These are phyloP conservation scores for Papilio glaucus DNA, from an alignment of 1,140 invertebrate genomes.

Conservation along the genomic window DNA sequence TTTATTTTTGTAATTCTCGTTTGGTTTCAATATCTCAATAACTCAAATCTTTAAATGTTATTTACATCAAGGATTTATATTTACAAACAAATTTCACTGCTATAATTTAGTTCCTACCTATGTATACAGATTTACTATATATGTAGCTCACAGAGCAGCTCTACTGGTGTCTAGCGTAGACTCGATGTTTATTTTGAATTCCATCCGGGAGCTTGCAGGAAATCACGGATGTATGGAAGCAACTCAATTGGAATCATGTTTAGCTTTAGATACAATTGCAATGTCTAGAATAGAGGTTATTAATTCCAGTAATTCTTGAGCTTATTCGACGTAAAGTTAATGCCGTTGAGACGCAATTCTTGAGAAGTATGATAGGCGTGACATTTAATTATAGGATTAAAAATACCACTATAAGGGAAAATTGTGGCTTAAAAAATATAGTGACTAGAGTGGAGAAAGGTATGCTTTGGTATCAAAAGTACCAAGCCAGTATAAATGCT, in stretches of 20 bases:
- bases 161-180: not conserved
- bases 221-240: conserved; percentile 3
- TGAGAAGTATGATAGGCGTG: no score
- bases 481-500: no score
- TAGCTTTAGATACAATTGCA: not conserved
- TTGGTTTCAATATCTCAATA: not conserved
- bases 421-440: not conserved
- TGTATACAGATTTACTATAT: not conserved
- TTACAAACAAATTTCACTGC: not conserved
- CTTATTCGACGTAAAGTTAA: not conserved
- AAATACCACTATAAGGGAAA: no score
- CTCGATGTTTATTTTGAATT: not conserved
- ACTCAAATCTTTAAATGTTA: not conserved
- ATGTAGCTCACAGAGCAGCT: not conserved
- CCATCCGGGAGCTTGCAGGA: not conserved
- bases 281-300: not conserved
- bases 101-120: not conserved
- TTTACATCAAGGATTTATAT: not conserved
- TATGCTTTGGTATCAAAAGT: no score
- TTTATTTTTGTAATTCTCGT: not conserved
- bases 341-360: no score
- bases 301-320: not conserved
- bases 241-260: conserved; percentile 2
- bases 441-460: no score
- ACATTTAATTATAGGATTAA: no score